Evolutionary conservation across 2,888 invertebrate genomes (phyloP).

Genomic region (Pollenia griseotomentosa): DNA sequence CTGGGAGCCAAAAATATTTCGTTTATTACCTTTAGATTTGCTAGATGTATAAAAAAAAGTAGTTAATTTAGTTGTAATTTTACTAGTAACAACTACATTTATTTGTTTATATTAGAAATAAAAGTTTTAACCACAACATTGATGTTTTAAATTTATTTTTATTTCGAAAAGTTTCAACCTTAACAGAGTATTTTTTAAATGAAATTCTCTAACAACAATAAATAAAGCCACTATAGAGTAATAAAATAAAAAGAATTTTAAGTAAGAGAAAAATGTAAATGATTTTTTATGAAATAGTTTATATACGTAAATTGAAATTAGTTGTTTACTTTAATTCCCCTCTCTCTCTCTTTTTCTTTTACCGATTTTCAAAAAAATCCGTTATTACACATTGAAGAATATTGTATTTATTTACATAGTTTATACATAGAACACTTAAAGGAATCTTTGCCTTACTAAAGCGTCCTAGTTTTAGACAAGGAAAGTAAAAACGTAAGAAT

Average conservation of each 20-base stretch:
- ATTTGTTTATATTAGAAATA: conserved; percentile 33
- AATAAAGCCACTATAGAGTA: neutral
- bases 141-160: conserved; percentile 48
- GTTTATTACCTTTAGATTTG: conserved; percentile 27
- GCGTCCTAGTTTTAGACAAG: no score
- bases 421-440: no score
- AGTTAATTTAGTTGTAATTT: conserved; percentile 31
- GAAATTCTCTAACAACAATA: conserved; percentile 7
- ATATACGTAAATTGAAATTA: no score
- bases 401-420: no score
- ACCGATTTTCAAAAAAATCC: no score
- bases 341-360: no score
- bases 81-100: neutral
- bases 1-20: conserved; percentile 43
- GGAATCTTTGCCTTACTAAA: no score
- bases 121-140: conserved; percentile 38
- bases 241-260: neutral
- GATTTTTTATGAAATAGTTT: no score
- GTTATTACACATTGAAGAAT: no score
- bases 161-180: conserved; percentile 45
- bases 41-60: neutral
- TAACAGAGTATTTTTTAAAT: conserved; percentile 5
- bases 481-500: no score
- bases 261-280: neutral
- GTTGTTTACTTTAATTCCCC: no score